Evolutionary conservation across 2,888 invertebrate species (phyloP).

Genomic region (Chrysolina americana): DNA sequence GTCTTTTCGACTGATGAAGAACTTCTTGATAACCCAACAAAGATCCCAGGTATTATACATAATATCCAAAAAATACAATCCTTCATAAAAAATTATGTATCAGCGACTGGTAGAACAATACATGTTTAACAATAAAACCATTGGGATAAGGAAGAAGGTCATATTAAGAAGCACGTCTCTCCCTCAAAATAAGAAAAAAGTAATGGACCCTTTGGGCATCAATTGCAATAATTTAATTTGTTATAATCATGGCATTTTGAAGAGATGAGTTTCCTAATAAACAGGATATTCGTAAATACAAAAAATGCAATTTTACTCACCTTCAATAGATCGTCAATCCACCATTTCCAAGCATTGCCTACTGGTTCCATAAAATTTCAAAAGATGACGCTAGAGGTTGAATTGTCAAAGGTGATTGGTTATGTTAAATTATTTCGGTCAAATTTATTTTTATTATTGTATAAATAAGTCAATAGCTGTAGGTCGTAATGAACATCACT

Average conservation of each 20-base stretch:
- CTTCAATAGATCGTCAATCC: slow-evolving; percentile 53
- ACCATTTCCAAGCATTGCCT: slow-evolving; percentile 47
- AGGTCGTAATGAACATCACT: slow-evolving; percentile 38
- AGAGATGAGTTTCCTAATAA: slow-evolving; percentile 14
- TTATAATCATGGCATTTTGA: slow-evolving; percentile 36
- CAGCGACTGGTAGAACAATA: not conserved
- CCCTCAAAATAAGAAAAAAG: slow-evolving; percentile 52
- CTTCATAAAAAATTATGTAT: not conserved
- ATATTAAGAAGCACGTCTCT: slow-evolving; percentile 54
- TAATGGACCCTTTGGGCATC: slow-evolving; percentile 23
- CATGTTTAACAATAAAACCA: slow-evolving; percentile 33
- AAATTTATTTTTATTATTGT: slow-evolving; percentile 18
- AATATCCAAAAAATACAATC: not conserved
- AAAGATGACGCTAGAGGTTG: slow-evolving; percentile 29
- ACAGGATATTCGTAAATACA: slow-evolving; percentile 33
- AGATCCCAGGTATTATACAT: not conserved
- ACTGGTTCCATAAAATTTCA: slow-evolving; percentile 33
- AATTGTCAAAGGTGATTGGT: slow-evolving; percentile 10
- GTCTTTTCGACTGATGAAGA: not conserved
- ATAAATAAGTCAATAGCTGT: not conserved
- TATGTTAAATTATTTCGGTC: not conserved
- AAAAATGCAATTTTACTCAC: slow-evolving; percentile 49
- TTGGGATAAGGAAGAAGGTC: slow-evolving; percentile 49
- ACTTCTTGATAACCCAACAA: slow-evolving; percentile 30
- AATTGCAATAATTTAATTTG: slow-evolving; percentile 26